phyloP scores from a whole-genome alignment of 2,797 vertebrate species.

The Cyprinella venusta region DNA sequence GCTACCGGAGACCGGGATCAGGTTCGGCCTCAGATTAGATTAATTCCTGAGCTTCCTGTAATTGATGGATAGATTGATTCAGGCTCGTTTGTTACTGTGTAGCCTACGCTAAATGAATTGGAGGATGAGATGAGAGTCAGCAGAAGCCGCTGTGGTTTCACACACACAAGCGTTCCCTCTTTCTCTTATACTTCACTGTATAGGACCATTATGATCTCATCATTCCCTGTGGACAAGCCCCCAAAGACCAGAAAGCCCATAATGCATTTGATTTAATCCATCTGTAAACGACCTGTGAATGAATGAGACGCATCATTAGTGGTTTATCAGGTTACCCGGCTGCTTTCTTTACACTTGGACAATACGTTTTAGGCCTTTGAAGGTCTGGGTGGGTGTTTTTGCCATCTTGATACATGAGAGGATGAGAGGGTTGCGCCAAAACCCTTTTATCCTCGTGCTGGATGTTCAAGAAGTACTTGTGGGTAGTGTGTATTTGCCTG shows the following conservation, averaged over 20 bases:
- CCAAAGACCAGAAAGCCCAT: conserved; percentile 34
- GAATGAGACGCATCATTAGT: conserved; percentile 63
- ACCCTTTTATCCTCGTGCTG: conserved; percentile 8
- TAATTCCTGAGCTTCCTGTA: conserved; percentile 31
- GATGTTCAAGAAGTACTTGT: conserved; percentile 7
- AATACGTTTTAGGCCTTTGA: conserved; percentile 45
- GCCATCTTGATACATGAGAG: conserved; percentile 39
- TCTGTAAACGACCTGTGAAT: conserved; percentile 54
- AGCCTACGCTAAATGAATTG: conserved; percentile 26
- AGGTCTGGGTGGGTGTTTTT: conserved; percentile 28
- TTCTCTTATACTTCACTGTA: conserved; percentile 23
- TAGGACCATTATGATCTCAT: conserved; percentile 41
- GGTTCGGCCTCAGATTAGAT: conserved; percentile 42
- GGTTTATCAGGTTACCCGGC: conserved; percentile 55
- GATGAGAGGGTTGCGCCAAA: conserved; percentile 3
- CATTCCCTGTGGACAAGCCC: conserved; percentile 31
- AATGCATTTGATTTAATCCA: conserved; percentile 49
- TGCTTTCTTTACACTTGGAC: conserved; percentile 51
- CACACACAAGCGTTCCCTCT: conserved; percentile 18
- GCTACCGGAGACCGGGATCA: conserved; percentile 36
- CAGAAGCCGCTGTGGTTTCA: conserved; percentile 35
- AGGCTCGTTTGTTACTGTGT: conserved; percentile 24
- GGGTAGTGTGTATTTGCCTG: background rate
- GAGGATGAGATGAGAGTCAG: conserved; percentile 32
- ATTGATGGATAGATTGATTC: conserved; percentile 49